phyloP scores from a whole-genome alignment of 2,113 vertebrate species.

The Dromaius novaehollandiae region DNA sequence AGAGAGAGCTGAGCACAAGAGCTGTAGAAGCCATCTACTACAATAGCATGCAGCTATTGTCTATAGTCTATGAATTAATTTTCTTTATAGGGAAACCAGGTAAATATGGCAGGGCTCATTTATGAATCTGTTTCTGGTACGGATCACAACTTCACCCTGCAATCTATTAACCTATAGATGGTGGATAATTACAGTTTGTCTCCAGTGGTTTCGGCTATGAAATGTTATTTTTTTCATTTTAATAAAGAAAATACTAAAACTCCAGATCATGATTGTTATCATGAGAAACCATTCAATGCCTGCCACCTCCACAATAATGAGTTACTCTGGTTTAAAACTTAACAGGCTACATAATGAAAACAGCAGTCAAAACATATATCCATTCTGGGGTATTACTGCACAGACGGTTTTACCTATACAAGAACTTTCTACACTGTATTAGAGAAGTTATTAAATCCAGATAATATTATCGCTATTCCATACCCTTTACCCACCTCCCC shows the following conservation, averaged over 20 bases:
- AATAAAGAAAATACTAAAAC: neutral
- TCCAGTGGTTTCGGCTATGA: neutral
- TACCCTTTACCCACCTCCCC: neutral
- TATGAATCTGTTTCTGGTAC: neutral
- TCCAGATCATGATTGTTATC: no score
- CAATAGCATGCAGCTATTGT: neutral
- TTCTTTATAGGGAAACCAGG: neutral
- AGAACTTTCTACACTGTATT: neutral
- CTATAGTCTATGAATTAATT: neutral
- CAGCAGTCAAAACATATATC: neutral
- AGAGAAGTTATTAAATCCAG: neutral
- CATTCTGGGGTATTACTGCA: neutral
- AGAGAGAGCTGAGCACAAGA: neutral
- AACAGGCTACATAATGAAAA: neutral
- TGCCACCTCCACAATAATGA: neutral
- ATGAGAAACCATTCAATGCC: neutral
- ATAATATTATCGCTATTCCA: neutral
- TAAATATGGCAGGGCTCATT: neutral
- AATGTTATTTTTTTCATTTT: neutral
- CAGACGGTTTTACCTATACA: neutral
- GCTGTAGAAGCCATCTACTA: neutral
- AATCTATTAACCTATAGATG: neutral
- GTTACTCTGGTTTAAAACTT: neutral
- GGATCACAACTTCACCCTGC: neutral
- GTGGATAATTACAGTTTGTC: neutral